phyloP scores from a whole-genome alignment of 2,888 invertebrate species.

The Parnassius glacialis region DNA sequence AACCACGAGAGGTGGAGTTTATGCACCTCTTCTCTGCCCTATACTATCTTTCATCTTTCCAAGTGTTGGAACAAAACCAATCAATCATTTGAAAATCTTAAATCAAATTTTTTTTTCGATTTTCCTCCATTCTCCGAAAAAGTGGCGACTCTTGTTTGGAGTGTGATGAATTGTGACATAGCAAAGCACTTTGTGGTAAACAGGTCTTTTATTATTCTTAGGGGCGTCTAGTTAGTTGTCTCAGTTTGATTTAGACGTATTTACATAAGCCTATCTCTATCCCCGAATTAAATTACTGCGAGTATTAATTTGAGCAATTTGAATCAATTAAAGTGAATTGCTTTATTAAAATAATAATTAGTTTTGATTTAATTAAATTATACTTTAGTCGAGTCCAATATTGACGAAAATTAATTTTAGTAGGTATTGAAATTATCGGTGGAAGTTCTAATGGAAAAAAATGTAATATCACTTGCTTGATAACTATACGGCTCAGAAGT shows the following conservation, averaged over 20 bases:
- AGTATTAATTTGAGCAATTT: conserved; percentile 21
- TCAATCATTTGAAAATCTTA: conserved; percentile 13
- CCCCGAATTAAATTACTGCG: conserved; percentile 9
- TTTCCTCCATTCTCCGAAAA: conserved; percentile 22
- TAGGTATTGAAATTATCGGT: too few relatives aligned
- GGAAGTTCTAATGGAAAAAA: too few relatives aligned
- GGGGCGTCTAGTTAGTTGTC: conserved; percentile 48
- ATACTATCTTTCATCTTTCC: background rate
- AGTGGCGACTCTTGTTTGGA: conserved; percentile 30
- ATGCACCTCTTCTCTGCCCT: too few relatives aligned
- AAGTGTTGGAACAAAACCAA: conserved; percentile 1
- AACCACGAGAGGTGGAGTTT: too few relatives aligned
- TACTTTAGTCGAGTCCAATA: too few relatives aligned
- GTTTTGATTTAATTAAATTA: conserved; percentile 18
- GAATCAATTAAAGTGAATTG: conserved; percentile 20
- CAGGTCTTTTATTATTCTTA: conserved; percentile 67
- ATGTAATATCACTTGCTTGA: too few relatives aligned
- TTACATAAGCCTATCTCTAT: conserved; percentile 39
- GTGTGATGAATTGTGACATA: conserved; percentile 74
- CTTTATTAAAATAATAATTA: conserved; percentile 22
- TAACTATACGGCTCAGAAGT: too few relatives aligned
- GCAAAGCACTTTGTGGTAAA: conserved; percentile 75
- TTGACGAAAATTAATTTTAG: too few relatives aligned
- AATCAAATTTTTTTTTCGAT: conserved; percentile 19
- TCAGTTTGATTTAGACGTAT: conserved; percentile 49